These are phyloP conservation scores for Acronicta psi DNA, from an alignment of 2,888 invertebrate genomes.

Conservation along the genomic window DNA sequence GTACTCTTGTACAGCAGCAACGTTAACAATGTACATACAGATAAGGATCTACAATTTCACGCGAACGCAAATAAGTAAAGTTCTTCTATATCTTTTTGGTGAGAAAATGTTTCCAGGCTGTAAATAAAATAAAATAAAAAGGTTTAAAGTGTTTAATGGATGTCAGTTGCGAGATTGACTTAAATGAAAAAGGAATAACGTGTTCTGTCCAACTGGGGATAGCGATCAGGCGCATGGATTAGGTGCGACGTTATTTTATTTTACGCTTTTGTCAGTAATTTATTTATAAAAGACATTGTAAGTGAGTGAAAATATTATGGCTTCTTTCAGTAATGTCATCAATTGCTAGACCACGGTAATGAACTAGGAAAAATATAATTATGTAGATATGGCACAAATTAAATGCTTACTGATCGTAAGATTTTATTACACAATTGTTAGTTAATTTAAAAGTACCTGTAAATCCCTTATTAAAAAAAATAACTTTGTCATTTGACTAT, in stretches of 20 bases:
- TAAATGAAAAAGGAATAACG: slow-evolving; percentile 24
- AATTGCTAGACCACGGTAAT: background rate
- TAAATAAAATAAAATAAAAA: slow-evolving; percentile 15
- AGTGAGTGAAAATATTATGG: background rate
- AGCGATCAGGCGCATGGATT: background rate
- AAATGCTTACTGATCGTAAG: too few relatives aligned
- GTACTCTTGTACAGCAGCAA: background rate
- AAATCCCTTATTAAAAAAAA: too few relatives aligned
- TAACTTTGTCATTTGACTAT: too few relatives aligned
- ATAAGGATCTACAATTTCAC: background rate
- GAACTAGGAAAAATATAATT: too few relatives aligned
- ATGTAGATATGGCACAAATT: too few relatives aligned
- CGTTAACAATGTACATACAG: background rate
- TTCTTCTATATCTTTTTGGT: slow-evolving; percentile 25
- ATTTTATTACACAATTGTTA: too few relatives aligned
- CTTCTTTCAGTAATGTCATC: background rate
- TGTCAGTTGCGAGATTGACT: slow-evolving; percentile 6
- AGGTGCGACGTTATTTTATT: slow-evolving; percentile 1
- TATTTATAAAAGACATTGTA: background rate
- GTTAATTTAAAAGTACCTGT: too few relatives aligned
- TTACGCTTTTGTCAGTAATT: slow-evolving; percentile 3
- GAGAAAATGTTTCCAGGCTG: slow-evolving; percentile 28
- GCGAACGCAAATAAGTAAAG: background rate
- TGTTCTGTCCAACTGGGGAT: slow-evolving; percentile 11
- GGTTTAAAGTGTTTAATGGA: slow-evolving; percentile 27